Base-by-base conservation (phyloP, 2,113 vertebrate genomes). In the Hylia prasina region DNA sequence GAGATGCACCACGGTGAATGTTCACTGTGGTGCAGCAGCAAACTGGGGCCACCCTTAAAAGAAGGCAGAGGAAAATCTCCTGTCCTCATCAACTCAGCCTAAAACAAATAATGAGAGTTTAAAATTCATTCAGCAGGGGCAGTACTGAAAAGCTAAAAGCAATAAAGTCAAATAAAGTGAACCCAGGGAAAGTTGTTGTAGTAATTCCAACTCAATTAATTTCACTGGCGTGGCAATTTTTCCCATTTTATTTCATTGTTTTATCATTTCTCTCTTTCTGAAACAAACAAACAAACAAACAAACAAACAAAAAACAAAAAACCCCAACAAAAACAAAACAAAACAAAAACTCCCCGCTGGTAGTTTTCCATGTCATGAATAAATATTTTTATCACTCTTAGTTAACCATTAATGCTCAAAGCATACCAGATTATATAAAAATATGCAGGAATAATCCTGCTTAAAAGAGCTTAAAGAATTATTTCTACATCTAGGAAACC, bases 381-480 rank as follows among this genome's bases (percentile, higher is more conserved):
- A 93, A 89, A 63, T 84, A 79, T 87, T 76, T 83, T 87, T 76
- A 68, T 85, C 4, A 1, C 3, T 69, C 39, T 89, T 79, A 87
- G 35, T 95, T 84, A 89, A 84, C 81, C 39, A 69, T 35, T 91
- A 76, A 76, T 72, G 61, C 37, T 85, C 44, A 72, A 79, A 93
- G 19, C 50, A 61, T n/a, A 57, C 5, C 19, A 80, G 73, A 89
- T 76, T 65, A 96, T 72, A 75, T n/a, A 68, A 89, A 96, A 91
- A 65, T 27, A 0, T 81, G 23, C 24, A 85, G 22, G 21, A 95
- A 82, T 93, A 89, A 94, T 91, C 61, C 89, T 63, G 28, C 53
- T 94, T 92, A 71, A 82, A 91, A 65, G 18, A 89, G 45, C n/a
- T 85, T 90, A 91, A 73, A 65, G 53, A 84, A 82, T 72, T 91